A percentile compares a stretch with the other conserved stretches of the same genome.
Evolutionary conservation across 2,113 vertebrate species (phyloP).

Genomic region (Rhynchopsitta pachyrhyncha): DNA sequence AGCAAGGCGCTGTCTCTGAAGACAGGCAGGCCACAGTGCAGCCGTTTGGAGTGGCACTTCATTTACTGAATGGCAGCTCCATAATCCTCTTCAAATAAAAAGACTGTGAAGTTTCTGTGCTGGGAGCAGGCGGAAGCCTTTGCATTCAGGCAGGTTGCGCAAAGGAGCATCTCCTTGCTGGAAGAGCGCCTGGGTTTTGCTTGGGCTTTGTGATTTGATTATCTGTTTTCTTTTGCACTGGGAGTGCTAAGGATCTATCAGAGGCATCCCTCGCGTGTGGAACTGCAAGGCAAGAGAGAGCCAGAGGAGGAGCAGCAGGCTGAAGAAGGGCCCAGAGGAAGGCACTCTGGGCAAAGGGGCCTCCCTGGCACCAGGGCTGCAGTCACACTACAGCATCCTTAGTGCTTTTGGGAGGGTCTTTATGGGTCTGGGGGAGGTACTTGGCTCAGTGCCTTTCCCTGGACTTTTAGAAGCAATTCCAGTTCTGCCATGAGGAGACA

Average conservation of each 20-base stretch:
- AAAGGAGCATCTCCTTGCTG: background rate
- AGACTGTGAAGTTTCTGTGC: background rate
- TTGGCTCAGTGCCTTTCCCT: background rate
- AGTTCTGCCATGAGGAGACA: background rate
- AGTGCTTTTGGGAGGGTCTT: background rate
- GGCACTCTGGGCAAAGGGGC: background rate
- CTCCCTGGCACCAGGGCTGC: background rate
- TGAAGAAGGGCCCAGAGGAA: background rate
- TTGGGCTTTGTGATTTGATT: background rate
- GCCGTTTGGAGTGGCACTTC: slow-evolving; percentile 35
- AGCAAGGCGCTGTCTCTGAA: background rate
- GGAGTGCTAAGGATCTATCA: background rate
- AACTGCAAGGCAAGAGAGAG: too few species aligned
- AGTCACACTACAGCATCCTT: background rate
- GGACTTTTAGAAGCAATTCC: background rate
- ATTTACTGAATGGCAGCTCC: slow-evolving; percentile 43
- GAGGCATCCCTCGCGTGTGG: too few species aligned
- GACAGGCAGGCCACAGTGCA: slow-evolving; percentile 5
- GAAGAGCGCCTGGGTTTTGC: background rate
- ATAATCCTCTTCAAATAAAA: slow-evolving; percentile 41
- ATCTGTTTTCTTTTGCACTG: background rate
- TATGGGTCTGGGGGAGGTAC: background rate
- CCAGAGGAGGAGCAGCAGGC: too few species aligned
- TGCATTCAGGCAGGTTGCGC: background rate
- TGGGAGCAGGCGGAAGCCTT: background rate